Evolutionary conservation across 2,888 invertebrate species (phyloP).

Genomic region (Fragum sueziense): DNA sequence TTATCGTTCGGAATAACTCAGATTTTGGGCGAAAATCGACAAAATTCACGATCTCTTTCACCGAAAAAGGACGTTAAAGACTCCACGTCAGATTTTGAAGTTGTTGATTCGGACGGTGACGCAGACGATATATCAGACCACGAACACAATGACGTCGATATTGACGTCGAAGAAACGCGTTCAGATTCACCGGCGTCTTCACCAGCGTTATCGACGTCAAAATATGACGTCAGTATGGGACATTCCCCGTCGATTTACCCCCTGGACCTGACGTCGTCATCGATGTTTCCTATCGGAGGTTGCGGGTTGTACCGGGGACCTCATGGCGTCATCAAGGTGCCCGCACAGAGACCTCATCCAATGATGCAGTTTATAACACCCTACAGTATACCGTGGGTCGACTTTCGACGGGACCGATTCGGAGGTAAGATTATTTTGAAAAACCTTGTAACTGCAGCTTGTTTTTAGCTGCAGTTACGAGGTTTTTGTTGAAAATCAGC

Average conservation of each 20-base stretch:
- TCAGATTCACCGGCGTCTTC: slow-evolving; percentile 53
- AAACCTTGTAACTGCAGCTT: neutral
- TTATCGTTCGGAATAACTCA: slow-evolving; percentile 75
- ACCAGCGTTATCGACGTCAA: slow-evolving; percentile 48
- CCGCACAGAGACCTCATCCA: slow-evolving; percentile 72
- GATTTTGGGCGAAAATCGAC: slow-evolving; percentile 63
- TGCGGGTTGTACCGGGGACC: slow-evolving; percentile 58
- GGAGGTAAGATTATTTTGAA: slow-evolving; percentile 65
- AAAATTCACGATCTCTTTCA: slow-evolving; percentile 32
- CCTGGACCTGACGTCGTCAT: slow-evolving; percentile 41
- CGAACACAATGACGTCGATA: slow-evolving; percentile 28
- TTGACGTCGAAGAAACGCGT: slow-evolving; percentile 28
- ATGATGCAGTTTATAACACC: slow-evolving; percentile 68
- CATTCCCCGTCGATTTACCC: slow-evolving; percentile 46
- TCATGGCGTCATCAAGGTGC: slow-evolving; percentile 70
- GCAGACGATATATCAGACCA: slow-evolving; percentile 38
- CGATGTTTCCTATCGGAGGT: slow-evolving; percentile 49
- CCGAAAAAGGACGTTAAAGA: slow-evolving; percentile 26
- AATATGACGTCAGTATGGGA: slow-evolving; percentile 38
- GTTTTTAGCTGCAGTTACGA: too few species aligned
- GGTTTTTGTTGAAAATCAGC: too few species aligned
- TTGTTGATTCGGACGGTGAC: slow-evolving; percentile 26
- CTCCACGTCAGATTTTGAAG: slow-evolving; percentile 12
- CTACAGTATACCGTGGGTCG: slow-evolving; percentile 77
- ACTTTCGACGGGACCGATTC: slow-evolving; percentile 77